Evolutionary conservation across 2,888 invertebrate species (phyloP), one percentile per base, ranked within the genome.

Genomic region (Masnerella sp.): DNA sequence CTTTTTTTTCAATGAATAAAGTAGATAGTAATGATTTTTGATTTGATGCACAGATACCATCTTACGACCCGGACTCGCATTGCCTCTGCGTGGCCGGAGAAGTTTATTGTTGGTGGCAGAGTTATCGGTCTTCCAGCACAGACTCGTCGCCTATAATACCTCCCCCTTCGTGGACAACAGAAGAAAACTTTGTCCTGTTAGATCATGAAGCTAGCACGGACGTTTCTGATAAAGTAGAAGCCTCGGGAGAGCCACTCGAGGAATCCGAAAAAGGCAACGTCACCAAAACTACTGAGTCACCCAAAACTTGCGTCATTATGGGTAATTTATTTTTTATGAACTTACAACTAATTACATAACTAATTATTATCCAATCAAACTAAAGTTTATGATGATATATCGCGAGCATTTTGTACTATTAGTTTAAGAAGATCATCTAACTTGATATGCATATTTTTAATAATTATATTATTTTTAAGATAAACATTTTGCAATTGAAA

Each of bases 21-120:
- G 2, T 17, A 28, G 17, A n/a, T n/a, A 40, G 7, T 52, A 52
- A 38, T 51, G 7, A 17, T 30, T 54, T 54, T 7, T 25, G 17
- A 42, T 54, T 54, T 5, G 9, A 18, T 20, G 7, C 3, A n/a
- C 20, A 86, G 86, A 84, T 86, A 71, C 83, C 85, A 34, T 83
- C 83, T n/a, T 75, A 77, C 64, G 86, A 86, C 61, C 74, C 77
- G 18, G 84, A 82, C 75, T 83, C 84, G 17, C 86, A 86, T 69
- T 86, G 86, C 64, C 80, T 86, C 42, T 86, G 86, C 78, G 85
- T 86, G 28, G 86, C 82, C 14, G 86, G 86, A 17, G 85, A 86
- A 56, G 83, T 86, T 62, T 86, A 85, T 75, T 86, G 86, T 74
- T 86, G 85, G 83, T 86, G 86, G 86, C 84, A 84, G 68, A 81